Conservation (phyloP, 2,113 vertebrate genomes). For the Danio rerio region DNA sequence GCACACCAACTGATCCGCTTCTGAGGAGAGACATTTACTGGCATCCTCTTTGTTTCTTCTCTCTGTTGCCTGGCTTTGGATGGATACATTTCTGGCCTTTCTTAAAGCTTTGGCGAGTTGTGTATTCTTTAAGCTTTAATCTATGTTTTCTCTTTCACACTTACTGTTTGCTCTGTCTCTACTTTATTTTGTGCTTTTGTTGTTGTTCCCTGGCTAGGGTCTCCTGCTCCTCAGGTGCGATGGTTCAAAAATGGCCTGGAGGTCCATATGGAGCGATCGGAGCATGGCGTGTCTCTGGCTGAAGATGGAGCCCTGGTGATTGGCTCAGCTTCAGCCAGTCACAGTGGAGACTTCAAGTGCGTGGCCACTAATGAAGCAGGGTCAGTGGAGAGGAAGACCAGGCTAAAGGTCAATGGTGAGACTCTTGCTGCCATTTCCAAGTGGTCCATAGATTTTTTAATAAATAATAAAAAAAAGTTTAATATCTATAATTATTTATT, state of each 20-base stretch:
- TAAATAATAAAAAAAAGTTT: neutral
- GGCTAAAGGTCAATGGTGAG: conserved; percentile 84
- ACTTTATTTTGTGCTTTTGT: conserved; percentile 19
- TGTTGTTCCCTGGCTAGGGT: conserved; percentile 70
- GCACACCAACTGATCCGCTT: neutral
- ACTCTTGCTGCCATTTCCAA: neutral
- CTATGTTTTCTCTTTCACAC: conserved; percentile 50
- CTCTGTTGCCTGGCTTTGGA: conserved; percentile 59
- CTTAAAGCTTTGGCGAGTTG: conserved; percentile 58
- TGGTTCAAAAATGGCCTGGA: conserved; percentile 84
- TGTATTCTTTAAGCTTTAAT: conserved; percentile 55
- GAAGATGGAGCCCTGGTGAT: conserved; percentile 81
- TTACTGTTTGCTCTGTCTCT: neutral
- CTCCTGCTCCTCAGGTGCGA: conserved; percentile 77
- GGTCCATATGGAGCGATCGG: conserved; percentile 70
- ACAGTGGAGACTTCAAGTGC: conserved; percentile 85
- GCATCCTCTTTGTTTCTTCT: conserved; percentile 35
- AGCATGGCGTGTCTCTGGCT: conserved; percentile 64
- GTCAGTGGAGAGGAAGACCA: conserved; percentile 78
- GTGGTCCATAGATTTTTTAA: neutral
- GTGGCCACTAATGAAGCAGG: conserved; percentile 85
- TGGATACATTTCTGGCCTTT: conserved; percentile 60
- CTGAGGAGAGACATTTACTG: neutral
- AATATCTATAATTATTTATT: neutral
- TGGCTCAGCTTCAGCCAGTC: conserved; percentile 72